Evolutionary conservation across 2,797 vertebrate species (phyloP), one percentile per base, ranked within the genome.

Genomic region (Trematocara caparti): DNA sequence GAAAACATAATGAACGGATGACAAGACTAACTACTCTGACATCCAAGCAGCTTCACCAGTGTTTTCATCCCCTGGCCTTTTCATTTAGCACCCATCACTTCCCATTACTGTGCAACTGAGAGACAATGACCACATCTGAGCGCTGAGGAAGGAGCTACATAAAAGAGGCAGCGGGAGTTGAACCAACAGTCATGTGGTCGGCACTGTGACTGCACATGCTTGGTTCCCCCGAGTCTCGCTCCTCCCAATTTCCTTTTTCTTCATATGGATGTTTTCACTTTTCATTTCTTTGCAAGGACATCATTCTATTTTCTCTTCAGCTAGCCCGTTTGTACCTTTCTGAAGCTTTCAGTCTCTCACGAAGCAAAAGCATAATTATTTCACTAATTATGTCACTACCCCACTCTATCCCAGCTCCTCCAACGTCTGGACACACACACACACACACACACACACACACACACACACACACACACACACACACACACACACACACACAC

Each of bases 1-100:
- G 95, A 95, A 94, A 94, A 90, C 90, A 92, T 95, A 95, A 95
- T 95, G 92, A 93, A 92, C 32, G 86, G 93, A 94, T 93, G 93
- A 94, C 94, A 94, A 89, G 85, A 90, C 89, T 92, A 94, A 94
- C 92, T 93, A 91, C 88, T 88, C 84, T 84, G 88, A 93, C 92
- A 93, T 94, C 89, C 78, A 83, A 75, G 91, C 92, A 62, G 89
- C 90, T 90, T 91, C 90, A 90, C 87, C 85, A 91, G 85, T 87
- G 92, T 92, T 93, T 94, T 94, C 93, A 93, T 95, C 92, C 90
- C 83, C 90, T 90, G 90, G 92, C 90, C 93, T 91, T 92, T 93
- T 91, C 90, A 94, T 93, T 95, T 93, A 95, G 92, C 92, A 92
- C 85, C 90, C 90, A 95, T 95, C 94, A 93, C 91, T 93, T 95